A percentile compares a stretch with the other conserved stretches of the same genome.
Evolutionary conservation across 2,113 vertebrate species (phyloP).

Genomic region (Hypomesus transpacificus): DNA sequence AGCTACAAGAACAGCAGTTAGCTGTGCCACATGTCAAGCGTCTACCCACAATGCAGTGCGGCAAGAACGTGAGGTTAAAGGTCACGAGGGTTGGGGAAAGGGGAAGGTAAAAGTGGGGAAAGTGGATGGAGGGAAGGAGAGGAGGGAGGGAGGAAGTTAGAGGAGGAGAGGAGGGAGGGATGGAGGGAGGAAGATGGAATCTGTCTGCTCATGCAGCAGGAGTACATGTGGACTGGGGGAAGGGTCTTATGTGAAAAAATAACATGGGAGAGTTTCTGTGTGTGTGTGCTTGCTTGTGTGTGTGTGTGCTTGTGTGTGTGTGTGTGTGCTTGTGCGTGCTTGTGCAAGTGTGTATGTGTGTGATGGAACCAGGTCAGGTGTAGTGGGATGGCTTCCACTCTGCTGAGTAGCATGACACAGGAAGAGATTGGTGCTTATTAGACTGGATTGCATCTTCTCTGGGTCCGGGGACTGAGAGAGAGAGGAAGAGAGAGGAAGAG

Average conservation of each 20-base stretch:
- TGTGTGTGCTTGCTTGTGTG: not conserved
- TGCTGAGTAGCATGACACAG: not conserved
- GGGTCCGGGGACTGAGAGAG: no score
- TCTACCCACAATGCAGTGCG: no score
- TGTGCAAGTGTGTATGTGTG: not conserved
- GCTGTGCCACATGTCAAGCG: no score
- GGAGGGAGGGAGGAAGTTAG: not conserved
- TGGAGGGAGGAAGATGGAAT: constrained; percentile 21
- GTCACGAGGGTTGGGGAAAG: no score
- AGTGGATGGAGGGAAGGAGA: constrained; percentile 44
- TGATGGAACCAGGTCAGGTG: constrained; percentile 16
- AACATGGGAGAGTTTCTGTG: not conserved
- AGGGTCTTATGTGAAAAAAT: no score
- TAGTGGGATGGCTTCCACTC: not conserved
- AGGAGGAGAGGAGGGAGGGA: not conserved
- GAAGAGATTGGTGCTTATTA: not conserved
- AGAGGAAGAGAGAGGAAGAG: not conserved
- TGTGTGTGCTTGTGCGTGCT: not conserved
- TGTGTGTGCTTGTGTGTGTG: not conserved
- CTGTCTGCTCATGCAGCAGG: constrained; percentile 18
- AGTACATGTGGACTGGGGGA: no score
- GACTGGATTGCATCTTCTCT: no score
- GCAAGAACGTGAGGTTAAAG: no score
- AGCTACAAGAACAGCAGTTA: no score
- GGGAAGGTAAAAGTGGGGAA: constrained; percentile 2